Evolutionary conservation across 35 echinoderm and acorn worm species (phyloP).

Genomic region (Lytechinus variegatus): DNA sequence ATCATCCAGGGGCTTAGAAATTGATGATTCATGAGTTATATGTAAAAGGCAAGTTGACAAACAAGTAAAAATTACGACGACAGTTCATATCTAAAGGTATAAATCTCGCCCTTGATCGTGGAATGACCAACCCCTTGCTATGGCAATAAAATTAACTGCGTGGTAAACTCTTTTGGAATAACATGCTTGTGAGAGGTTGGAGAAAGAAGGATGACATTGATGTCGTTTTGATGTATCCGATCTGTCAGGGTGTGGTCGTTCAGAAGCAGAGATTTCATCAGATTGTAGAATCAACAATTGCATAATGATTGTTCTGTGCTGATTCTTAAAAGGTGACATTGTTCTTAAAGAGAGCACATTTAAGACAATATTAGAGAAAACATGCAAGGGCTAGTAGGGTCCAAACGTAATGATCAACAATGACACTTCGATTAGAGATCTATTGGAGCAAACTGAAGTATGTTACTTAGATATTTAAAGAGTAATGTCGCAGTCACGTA

Average conservation of each 20-base stretch:
- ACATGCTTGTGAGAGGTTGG: background rate
- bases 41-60: slow-evolving; percentile 56
- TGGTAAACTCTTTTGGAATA: background rate
- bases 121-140: background rate
- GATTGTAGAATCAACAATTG: too few relatives aligned
- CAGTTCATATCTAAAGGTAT: slow-evolving; percentile 19
- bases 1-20: background rate
- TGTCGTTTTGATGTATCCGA: background rate
- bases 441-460: too few relatives aligned
- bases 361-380: too few relatives aligned
- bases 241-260: background rate
- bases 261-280: too few relatives aligned
- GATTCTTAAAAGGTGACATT: too few relatives aligned
- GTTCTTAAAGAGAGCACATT: too few relatives aligned
- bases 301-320: too few relatives aligned
- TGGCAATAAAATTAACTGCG: background rate
- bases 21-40: slow-evolving; percentile 40
- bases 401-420: too few relatives aligned
- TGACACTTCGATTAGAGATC: too few relatives aligned
- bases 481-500: too few relatives aligned
- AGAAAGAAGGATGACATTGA: background rate
- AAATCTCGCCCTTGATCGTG: slow-evolving; percentile 29
- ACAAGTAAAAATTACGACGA: slow-evolving; percentile 56
- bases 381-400: too few relatives aligned
- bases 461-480: too few relatives aligned